Base-by-base conservation (phyloP, 2,888 invertebrate genomes). In the Chydorus sphaericus region DNA sequence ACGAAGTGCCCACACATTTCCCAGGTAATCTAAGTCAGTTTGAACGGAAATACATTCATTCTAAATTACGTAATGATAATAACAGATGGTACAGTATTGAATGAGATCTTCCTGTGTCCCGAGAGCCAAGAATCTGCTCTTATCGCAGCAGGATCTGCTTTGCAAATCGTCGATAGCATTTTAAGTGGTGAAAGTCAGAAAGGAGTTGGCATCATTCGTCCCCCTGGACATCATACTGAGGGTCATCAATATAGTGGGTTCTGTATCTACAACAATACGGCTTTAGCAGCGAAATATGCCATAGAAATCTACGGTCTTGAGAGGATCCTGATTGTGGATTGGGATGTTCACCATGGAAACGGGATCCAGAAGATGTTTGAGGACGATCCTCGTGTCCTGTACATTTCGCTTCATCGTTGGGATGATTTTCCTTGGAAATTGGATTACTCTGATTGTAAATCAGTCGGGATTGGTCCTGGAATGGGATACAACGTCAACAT, bases 341-440 rank as follows among this genome's bases (percentile, higher is more conserved):
- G 94, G 88, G 96, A 96, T 69, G 83, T 96, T 3, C 94, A 96
- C 66, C 94, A 96, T 67, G 94, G 94, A 1, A 91, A 96, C 68
- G 94, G 92, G 1, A 89, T 86, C 8, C 89, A 90, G 69, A 76
- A 79, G 49, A 79, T 86, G 59, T 88, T 91, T 54, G 83, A 86
- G 57, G 73, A 80, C 4, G 77, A 83, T 65, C 75, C 79, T 0
- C 77, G 82, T 69, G 86, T 97, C 37, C 72, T 93, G 58, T 94
- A 92, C 69, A 78, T 96, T 44, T 93, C 93, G 10, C 70, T 96
- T 20, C 96, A 97, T 73, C 84, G 93, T 10, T 92, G 85, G 69
- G 93, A 94, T 67, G 96, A 90, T 73, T 97, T 90, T 71, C 97
- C 91, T 10, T 74, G 78, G 64, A 58, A 59, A 6, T 80, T 83